A percentile compares a stretch with the other conserved stretches of the same genome.
These are phyloP conservation scores for Arctia plantaginis DNA, from an alignment of 2,888 invertebrate species.

Conservation along the genomic window DNA sequence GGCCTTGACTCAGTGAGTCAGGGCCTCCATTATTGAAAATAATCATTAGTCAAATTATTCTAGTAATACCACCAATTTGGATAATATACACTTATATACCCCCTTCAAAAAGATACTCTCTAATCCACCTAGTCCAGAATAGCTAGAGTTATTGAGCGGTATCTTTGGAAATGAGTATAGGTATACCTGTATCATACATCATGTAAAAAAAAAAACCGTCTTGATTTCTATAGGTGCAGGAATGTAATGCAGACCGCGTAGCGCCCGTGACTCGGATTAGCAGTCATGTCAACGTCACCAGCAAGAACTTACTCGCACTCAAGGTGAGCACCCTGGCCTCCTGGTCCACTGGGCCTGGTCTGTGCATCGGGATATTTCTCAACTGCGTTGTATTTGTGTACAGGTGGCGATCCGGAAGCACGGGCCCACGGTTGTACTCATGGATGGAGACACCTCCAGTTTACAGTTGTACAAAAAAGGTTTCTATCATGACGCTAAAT, in stretches of 20 bases:
- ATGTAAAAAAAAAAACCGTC: not conserved
- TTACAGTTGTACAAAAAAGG: constrained; percentile 66
- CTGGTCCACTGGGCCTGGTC: not conserved
- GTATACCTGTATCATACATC: too few species aligned
- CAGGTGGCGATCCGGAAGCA: constrained; percentile 73
- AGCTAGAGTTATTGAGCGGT: too few species aligned
- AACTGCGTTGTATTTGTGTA: not conserved
- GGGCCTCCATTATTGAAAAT: not conserved
- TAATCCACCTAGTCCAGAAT: too few species aligned
- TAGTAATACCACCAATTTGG: not conserved
- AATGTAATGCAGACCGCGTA: constrained; percentile 61
- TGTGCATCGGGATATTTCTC: not conserved
- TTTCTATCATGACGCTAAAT: constrained; percentile 65
- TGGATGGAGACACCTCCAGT: constrained; percentile 64
- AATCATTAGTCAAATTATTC: not conserved
- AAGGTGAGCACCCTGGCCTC: constrained; percentile 60
- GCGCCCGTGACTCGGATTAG: constrained; percentile 73
- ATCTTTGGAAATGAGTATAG: too few species aligned
- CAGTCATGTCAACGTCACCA: constrained; percentile 74
- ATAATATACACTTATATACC: too few species aligned
- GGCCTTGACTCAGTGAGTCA: not conserved
- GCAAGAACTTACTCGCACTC: constrained; percentile 67
- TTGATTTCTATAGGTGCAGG: constrained; percentile 51
- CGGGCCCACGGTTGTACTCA: constrained; percentile 74
- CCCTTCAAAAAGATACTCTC: too few species aligned